A percentile compares a stretch with the other conserved stretches of the same genome.
phyloP scores from a whole-genome alignment of 2,797 vertebrate genomes.

The Labeo calbasu region DNA sequence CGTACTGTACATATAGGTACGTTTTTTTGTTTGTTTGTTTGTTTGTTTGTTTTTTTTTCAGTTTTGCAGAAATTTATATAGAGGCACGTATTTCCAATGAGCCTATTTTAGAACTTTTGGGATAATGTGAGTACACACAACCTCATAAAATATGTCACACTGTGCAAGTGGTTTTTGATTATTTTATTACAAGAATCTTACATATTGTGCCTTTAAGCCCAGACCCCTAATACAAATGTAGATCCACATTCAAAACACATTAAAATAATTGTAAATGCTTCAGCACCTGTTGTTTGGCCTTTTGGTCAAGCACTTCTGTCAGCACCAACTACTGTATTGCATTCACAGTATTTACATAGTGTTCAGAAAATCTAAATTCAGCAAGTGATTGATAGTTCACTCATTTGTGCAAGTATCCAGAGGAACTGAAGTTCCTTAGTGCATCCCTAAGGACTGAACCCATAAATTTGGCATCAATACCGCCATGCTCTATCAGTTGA shows the following conservation, averaged over 20 bases:
- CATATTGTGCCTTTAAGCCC: not conserved
- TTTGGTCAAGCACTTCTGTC: not conserved
- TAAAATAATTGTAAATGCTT: not conserved
- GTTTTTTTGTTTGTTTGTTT: no score
- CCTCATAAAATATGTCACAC: no score
- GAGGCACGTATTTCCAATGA: no score
- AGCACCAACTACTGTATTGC: not conserved
- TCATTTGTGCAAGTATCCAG: not conserved
- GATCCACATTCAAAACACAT: not conserved
- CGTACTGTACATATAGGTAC: no score
- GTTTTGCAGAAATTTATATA: no score
- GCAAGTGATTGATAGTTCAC: not conserved
- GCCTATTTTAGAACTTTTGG: no score
- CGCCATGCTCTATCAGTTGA: not conserved
- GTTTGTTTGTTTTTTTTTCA: no score
- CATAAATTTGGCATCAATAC: not conserved
- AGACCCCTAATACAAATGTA: not conserved
- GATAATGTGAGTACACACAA: no score
- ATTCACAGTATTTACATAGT: not conserved
- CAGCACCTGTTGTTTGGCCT: not conserved
- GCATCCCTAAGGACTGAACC: not conserved
- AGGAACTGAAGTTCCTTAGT: no score
- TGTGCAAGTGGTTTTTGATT: no score
- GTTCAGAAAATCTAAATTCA: slow-evolving; percentile 22
- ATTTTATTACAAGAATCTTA: no score